Percentiles rank a stretch among this genome's conserved stretches.
phyloP scores from a whole-genome alignment of 2,888 invertebrate genomes.

The Limenitis camilla region DNA sequence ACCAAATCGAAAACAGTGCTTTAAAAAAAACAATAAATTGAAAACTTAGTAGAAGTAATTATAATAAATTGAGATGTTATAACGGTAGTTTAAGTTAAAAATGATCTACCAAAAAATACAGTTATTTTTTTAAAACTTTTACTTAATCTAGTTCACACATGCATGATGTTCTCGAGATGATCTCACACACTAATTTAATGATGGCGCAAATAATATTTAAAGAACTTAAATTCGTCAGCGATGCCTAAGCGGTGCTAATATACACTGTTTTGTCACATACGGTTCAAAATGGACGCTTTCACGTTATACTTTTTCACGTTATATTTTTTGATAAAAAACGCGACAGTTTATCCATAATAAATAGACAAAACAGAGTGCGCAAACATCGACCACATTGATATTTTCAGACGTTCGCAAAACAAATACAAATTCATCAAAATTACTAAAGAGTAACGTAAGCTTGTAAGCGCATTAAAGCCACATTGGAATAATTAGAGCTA shows the following conservation, averaged over 20 bases:
- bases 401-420: conserved; percentile 47
- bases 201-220: conserved; percentile 56
- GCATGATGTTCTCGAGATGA: conserved; percentile 10
- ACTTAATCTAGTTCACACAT: conserved; percentile 6
- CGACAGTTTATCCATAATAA: neutral
- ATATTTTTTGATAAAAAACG: neutral
- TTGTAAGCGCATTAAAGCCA: conserved; percentile 25
- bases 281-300: neutral
- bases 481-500: neutral
- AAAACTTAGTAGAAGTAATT: neutral
- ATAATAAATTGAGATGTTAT: neutral
- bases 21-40: neutral
- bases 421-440: conserved; percentile 2
- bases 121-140: neutral
- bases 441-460: conserved; percentile 30
- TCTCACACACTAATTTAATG: conserved; percentile 33
- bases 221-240: conserved; percentile 47
- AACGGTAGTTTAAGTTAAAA: neutral
- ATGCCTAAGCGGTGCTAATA: conserved; percentile 60
- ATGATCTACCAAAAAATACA: neutral
- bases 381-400: conserved; percentile 58
- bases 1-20: neutral
- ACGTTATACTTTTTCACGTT: too few species aligned
- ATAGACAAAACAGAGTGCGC: conserved; percentile 58
- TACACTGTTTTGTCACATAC: conserved; percentile 46